Conservation (phyloP, 2,113 vertebrate species). For the Tamias sibiricus region DNA sequence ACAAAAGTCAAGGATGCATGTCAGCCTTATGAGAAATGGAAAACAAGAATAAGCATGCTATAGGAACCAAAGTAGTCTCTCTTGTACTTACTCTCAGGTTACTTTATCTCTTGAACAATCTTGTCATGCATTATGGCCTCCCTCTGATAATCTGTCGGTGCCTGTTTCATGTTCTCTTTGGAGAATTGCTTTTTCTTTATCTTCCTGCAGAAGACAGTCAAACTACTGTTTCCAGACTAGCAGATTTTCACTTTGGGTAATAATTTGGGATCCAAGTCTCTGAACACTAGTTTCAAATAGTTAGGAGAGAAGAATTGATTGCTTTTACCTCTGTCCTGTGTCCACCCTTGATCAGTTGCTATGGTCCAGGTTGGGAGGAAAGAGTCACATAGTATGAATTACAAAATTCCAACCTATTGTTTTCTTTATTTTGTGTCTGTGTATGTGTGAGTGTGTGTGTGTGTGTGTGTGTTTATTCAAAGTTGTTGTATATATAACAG, state of each 20-base stretch:
- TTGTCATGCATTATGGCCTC: background rate
- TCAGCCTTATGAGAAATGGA: background rate
- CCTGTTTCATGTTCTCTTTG: background rate
- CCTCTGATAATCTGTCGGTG: background rate
- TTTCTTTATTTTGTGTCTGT: no score
- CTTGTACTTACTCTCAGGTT: background rate
- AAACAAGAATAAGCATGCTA: background rate
- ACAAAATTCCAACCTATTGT: background rate
- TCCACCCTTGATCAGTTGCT: background rate
- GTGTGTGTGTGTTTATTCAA: no score
- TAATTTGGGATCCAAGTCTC: background rate
- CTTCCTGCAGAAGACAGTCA: background rate
- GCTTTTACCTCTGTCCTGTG: background rate
- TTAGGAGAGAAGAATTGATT: background rate
- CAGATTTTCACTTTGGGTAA: background rate
- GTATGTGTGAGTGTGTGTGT: no score
- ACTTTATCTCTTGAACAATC: background rate
- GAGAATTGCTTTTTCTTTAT: no score
- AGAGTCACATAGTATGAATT: background rate
- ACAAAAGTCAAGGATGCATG: background rate
- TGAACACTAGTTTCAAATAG: slow-evolving; percentile 19
- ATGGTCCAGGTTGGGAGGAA: background rate
- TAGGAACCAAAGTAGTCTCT: background rate
- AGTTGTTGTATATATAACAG: no score
- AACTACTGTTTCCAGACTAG: background rate